Percentiles rank a stretch among this genome's conserved stretches.
phyloP scores from a whole-genome alignment of 2,113 vertebrate species.

The Noturus placidus region DNA sequence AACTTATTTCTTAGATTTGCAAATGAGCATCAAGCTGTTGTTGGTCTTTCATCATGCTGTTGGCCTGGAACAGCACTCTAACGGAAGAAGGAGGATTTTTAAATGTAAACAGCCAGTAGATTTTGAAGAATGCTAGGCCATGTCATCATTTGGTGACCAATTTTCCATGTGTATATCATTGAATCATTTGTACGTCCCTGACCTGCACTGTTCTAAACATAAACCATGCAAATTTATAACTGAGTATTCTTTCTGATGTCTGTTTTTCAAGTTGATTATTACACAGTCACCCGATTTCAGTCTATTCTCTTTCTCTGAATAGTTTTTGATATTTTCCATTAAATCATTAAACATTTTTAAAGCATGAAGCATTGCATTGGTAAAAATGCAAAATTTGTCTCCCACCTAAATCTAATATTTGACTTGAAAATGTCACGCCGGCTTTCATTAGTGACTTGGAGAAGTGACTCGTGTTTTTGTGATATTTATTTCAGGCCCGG shows the following conservation, averaged over 20 bases:
- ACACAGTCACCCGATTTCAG: background rate
- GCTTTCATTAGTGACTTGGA: slow-evolving; percentile 50
- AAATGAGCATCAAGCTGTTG: slow-evolving; percentile 78
- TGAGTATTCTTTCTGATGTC: background rate
- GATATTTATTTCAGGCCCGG: slow-evolving; percentile 52
- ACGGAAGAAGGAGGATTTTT: slow-evolving; percentile 56
- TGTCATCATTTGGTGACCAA: slow-evolving; percentile 12
- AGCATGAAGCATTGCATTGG: background rate
- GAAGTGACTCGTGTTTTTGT: slow-evolving; percentile 37
- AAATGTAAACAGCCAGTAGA: slow-evolving; percentile 72
- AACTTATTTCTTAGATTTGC: slow-evolving; percentile 73
- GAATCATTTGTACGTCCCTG: background rate
- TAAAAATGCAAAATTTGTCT: slow-evolving; percentile 31
- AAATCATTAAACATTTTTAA: background rate
- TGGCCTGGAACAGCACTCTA: slow-evolving; percentile 49
- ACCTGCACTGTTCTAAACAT: background rate
- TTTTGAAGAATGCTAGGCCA: slow-evolving; percentile 29
- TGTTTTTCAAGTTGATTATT: slow-evolving; percentile 16
- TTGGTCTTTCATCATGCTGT: slow-evolving; percentile 61
- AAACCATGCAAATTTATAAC: background rate
- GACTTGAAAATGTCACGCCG: slow-evolving; percentile 58
- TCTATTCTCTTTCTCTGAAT: background rate
- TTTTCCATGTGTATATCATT: background rate
- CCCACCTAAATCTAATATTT: slow-evolving; percentile 54
- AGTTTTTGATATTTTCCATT: background rate